Base-by-base conservation (phyloP, 2,797 vertebrate genomes). In the Lutjanus argentimaculatus region DNA sequence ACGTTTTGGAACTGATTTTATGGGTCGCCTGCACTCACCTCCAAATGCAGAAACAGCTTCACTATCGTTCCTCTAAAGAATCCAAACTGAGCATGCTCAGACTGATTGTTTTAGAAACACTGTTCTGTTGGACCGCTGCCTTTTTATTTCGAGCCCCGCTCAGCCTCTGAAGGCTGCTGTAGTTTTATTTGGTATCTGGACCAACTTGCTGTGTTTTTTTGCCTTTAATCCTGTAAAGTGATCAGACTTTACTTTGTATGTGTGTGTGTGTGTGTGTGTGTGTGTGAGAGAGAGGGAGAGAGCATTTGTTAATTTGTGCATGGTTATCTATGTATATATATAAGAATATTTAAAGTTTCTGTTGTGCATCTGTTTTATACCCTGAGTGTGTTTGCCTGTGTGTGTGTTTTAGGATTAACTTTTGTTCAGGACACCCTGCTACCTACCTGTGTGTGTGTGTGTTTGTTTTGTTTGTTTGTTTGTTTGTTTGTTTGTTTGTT, bases 121-220 rank as follows among this genome's bases (percentile, higher is more conserved):
- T 1, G 25, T 19, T 36, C 21, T 45, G 51, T 67, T 1, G 21
- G 79, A 76, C 78, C 52, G n/a, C 58, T 30, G 1, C 45, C 69
- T 70, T 25, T 82, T 93, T 89, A 91, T 88, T 91, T 91, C 83
- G 64, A 74, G 70, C 86, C 64, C 75, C 57, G 0, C 0, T 43
- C 71, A 2, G 71, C 90, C 89, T 75, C 74, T 79, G 13, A 45
- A 65, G 70, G 61, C 75, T 75, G 57, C 70, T 2, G 57, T 65
- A 8, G 52, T 71, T 85, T 89, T 82, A 9, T 89, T 92, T 92
- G 85, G 58, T 85, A 80, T 89, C 86, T 90, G 94, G 94, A 95
- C 95, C 93, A 95, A 95, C 84, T 86, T 64, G 84, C 93, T 93
- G 85, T 92, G 90, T 87, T 88, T 77, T 88, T 71, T 77, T 87